Evolutionary conservation across 2,113 vertebrate species (phyloP).

Genomic region (Nothoprocta pentlandii): DNA sequence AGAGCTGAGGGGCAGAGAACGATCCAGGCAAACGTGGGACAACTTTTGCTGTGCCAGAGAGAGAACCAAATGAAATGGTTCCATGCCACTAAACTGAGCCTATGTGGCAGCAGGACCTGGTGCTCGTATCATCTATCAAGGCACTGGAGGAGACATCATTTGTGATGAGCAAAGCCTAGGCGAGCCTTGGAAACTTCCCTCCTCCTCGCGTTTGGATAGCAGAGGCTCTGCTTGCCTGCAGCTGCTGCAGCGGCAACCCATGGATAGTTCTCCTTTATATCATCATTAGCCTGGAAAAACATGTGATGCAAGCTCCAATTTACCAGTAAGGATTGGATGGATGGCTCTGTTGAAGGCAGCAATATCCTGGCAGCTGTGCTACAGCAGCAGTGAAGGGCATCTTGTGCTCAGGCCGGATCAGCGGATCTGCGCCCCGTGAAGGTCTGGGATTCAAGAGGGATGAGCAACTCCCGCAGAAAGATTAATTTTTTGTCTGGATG

Average conservation of each 20-base stretch:
- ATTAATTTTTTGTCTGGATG: not conserved
- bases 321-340: slow-evolving; percentile 33
- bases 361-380: not conserved
- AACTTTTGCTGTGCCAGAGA: not conserved
- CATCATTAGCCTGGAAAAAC: slow-evolving; percentile 56
- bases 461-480: not conserved
- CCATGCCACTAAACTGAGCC: not conserved
- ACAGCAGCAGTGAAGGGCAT: not conserved
- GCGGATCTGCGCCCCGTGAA: not conserved
- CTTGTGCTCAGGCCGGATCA: not conserved
- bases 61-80: not conserved
- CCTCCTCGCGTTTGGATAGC: not conserved
- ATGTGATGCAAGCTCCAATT: slow-evolving; percentile 26
- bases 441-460: not conserved
- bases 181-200: slow-evolving; percentile 3
- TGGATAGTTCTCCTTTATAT: slow-evolving; percentile 2
- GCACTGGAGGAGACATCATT: not conserved
- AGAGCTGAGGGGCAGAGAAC: not conserved
- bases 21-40: not conserved
- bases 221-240: slow-evolving; percentile 15
- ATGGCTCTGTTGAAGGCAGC: slow-evolving; percentile 26
- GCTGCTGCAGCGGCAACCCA: slow-evolving; percentile 38
- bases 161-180: not conserved
- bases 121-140: not conserved
- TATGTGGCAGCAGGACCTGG: not conserved